These are phyloP conservation scores for Dicrurus megarhynchus DNA, from an alignment of 2,113 vertebrate species.

Conservation along the genomic window DNA sequence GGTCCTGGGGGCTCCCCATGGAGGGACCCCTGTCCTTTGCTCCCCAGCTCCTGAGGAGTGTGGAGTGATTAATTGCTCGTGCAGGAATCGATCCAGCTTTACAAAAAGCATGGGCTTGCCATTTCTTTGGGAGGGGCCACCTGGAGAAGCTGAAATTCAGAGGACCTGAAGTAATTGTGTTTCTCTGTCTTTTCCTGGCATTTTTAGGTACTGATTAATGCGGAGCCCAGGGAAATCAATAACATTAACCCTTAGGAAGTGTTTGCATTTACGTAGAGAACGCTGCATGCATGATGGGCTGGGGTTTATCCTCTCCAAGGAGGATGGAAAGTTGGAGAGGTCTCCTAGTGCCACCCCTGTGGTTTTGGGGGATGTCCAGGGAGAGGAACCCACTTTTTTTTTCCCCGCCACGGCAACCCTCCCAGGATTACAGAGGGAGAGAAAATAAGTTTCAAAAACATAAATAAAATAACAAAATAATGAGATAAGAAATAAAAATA, in stretches of 20 bases:
- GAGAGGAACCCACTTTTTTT: neutral
- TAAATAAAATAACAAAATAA: neutral
- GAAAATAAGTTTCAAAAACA: neutral
- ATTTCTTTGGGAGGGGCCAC: conserved; percentile 33
- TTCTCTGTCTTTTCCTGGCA: conserved; percentile 60
- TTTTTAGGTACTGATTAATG: conserved; percentile 69
- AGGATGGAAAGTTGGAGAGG: neutral
- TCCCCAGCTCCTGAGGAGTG: neutral
- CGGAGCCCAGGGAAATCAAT: conserved; percentile 60
- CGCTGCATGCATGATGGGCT: accelerated
- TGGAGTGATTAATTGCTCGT: conserved; percentile 47
- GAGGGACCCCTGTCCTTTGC: neutral
- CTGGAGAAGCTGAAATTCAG: conserved; percentile 45
- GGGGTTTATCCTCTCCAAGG: neutral
- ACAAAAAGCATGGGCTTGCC: neutral
- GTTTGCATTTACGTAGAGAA: conserved; percentile 10
- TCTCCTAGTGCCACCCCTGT: neutral
- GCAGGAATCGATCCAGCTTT: conserved; percentile 42
- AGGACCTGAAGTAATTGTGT: conserved; percentile 48
- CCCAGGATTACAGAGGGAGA: accelerated
- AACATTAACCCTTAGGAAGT: conserved; percentile 52
- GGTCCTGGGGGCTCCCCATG: neutral
- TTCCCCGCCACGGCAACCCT: neutral
- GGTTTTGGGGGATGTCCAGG: accelerated
- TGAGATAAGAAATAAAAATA: neutral